A percentile compares a stretch with the other conserved stretches of the same genome.
These are phyloP conservation scores for Callaeas wilsoni DNA, from an alignment of 2,113 vertebrate species.

Conservation along the genomic window DNA sequence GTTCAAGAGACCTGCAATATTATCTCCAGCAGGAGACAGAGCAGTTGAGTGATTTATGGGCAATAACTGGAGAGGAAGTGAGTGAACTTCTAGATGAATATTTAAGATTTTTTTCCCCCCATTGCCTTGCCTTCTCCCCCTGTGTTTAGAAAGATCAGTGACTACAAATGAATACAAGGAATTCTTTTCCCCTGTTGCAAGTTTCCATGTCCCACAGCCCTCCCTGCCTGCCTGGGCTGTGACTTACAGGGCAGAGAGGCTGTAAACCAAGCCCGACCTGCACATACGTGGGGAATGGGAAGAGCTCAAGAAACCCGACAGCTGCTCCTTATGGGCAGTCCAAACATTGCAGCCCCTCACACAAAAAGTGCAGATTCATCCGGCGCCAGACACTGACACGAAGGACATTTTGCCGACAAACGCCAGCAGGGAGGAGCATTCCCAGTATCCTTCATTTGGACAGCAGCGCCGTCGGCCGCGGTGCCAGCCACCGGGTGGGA, in stretches of 20 bases:
- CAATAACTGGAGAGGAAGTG: neutral
- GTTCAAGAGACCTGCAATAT: neutral
- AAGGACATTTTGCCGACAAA: neutral
- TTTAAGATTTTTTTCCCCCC: neutral
- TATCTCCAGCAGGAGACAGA: neutral
- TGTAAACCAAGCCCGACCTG: neutral
- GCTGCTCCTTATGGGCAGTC: neutral
- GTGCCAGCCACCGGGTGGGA: neutral
- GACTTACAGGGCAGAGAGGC: neutral
- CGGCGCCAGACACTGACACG: neutral
- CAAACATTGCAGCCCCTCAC: neutral
- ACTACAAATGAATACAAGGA: neutral
- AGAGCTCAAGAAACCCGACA: neutral
- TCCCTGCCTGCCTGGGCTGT: neutral
- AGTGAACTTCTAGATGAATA: neutral
- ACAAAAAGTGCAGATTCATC: constrained; percentile 27
- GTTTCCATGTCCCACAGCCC: neutral
- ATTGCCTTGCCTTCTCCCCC: neutral
- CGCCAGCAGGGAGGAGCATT: neutral
- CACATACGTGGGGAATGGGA: neutral
- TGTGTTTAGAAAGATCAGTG: neutral
- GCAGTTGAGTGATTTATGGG: neutral
- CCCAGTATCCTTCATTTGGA: neutral
- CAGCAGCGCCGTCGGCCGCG: fast-evolving
- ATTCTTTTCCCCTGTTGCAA: neutral